Evolutionary conservation across 2,888 invertebrate species (phyloP), one percentile per base, ranked within the genome.

Genomic region (Sarcophaga subvicina): DNA sequence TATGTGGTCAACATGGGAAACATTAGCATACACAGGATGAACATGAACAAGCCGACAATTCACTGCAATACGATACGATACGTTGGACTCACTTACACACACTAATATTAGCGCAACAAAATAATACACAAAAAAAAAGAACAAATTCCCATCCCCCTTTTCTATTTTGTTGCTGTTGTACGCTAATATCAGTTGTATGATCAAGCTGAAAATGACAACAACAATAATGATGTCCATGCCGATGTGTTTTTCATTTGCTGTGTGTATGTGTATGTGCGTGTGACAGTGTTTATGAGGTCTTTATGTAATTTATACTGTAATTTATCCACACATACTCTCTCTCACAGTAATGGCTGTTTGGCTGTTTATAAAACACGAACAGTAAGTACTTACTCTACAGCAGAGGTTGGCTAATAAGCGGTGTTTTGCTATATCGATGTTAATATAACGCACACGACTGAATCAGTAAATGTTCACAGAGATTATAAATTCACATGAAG

Each of bases 1-100:
- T 77, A 77, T 67, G 77, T 77, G 77, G 67, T 60, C 67, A 67
- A 59, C 77, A 66, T 59, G 37, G 67, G 45, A 77, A 67, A 67
- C 67, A 77, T 77, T 77, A 67, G 37, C 59, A 67, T 62, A 45
- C 63, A 49, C 49, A 49, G 49, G 49, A 49, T 49, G 49, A 14
- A 49, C 49, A 49, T 45, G 67, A 66, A 54, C 4, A 70, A 49
- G 22, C 17, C n/a, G 62, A 62, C 8, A 62, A 62, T 14, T 49
- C 49, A 11, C 49, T 11, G 49, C 49, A 49, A 11, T 49, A 49
- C 49, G 49, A 14, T 14, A 49, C 49, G 14, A 49, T 49, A 14
- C 11, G 49, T 49, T 49, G 0, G 14, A 11, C 49, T 14, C 14
- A 49, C 14, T 49, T n/a, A n/a, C 49, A 49, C 49, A 12, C 49